Evolutionary conservation across 1,140 invertebrate species (phyloP).

Genomic region (Tribolium castaneum): DNA sequence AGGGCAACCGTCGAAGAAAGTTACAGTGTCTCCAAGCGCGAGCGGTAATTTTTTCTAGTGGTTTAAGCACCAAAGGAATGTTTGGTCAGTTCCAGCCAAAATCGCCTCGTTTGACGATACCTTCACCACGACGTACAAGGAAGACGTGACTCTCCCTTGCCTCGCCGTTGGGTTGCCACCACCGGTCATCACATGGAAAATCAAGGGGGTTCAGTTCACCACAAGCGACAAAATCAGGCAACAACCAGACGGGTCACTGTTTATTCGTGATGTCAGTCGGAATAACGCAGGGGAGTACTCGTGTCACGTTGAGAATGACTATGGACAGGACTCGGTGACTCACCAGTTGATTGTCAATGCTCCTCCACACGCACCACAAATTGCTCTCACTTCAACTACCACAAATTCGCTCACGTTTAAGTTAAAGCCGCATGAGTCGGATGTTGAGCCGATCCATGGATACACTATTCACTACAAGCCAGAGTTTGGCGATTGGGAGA

Average conservation of each 20-base stretch:
- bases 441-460: conserved; percentile 82
- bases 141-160: conserved; percentile 91
- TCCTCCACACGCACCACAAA: conserved; percentile 60
- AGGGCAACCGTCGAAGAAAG: conserved; percentile 88
- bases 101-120: conserved; percentile 93
- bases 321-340: conserved; percentile 91
- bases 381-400: conserved; percentile 80
- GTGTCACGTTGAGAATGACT: conserved; percentile 92
- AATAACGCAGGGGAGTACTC: conserved; percentile 92
- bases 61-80: neutral
- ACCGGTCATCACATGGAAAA: conserved; percentile 90
- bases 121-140: conserved; percentile 89
- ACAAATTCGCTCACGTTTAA: conserved; percentile 86
- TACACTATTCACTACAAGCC: conserved; percentile 94
- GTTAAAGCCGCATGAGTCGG: conserved; percentile 79
- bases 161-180: conserved; percentile 89
- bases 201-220: conserved; percentile 67
- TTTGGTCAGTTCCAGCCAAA: conserved; percentile 84
- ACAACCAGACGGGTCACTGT: conserved; percentile 88
- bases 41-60: conserved; percentile 71
- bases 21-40: conserved; percentile 83
- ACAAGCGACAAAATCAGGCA: conserved; percentile 79
- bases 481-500: conserved; percentile 94
- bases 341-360: conserved; percentile 83
- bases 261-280: conserved; percentile 88